Conservation (phyloP, 2,113 vertebrate genomes). For the Nesospiza acunhae region DNA sequence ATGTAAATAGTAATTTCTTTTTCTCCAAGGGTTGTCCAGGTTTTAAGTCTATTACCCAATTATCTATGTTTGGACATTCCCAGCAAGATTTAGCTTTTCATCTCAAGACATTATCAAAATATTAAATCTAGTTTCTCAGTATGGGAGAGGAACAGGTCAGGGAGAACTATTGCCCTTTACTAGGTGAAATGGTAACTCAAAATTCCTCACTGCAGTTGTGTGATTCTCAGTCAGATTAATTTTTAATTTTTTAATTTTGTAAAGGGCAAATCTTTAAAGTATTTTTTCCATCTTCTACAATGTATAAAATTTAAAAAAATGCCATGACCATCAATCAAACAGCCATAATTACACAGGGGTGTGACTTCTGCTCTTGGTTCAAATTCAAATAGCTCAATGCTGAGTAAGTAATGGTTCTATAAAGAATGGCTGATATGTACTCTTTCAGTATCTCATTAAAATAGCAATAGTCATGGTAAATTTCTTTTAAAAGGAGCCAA, state of each 20-base stretch:
- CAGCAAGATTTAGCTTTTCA: conserved; percentile 14
- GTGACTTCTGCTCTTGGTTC: neutral
- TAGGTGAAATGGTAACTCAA: conserved; percentile 27
- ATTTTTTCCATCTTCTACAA: conserved; percentile 17
- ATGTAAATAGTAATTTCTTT: neutral
- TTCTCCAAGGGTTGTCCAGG: neutral
- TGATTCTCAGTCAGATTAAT: conserved; percentile 57
- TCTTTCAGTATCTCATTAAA: neutral
- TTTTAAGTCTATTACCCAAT: neutral
- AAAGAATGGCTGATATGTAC: neutral
- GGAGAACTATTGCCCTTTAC: neutral
- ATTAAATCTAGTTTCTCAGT: conserved; percentile 6
- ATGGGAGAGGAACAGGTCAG: neutral
- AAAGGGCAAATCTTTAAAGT: conserved; percentile 59
- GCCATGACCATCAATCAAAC: conserved; percentile 46
- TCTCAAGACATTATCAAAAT: conserved; percentile 30
- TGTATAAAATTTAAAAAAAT: conserved; percentile 62
- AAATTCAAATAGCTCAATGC: conserved; percentile 25
- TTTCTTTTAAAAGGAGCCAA: neutral
- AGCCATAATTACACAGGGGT: conserved; percentile 28
- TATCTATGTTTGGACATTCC: neutral
- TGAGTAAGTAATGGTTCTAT: conserved; percentile 4
- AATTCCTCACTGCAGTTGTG: conserved; percentile 12
- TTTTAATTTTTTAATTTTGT: conserved; percentile 72
- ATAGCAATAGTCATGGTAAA: neutral